These are phyloP conservation scores for Lytechinus pictus DNA, from an alignment of 35 echinoderm and acorn worm species.

Conservation along the genomic window DNA sequence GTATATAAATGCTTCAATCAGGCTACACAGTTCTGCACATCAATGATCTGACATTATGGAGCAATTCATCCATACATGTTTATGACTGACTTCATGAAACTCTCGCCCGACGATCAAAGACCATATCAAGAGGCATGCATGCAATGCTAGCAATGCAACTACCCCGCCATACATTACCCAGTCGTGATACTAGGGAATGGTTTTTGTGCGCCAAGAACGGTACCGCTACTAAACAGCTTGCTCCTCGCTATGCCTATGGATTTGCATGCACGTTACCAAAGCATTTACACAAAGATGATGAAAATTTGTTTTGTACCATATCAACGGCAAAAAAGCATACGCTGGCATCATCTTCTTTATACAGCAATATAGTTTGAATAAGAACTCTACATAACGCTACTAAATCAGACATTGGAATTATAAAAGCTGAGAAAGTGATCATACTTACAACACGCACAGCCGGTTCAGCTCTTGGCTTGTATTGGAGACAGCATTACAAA, in stretches of 20 bases:
- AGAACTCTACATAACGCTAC: neutral
- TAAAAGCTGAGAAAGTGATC: neutral
- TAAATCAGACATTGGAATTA: neutral
- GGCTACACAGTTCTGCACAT: neutral
- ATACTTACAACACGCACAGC: neutral
- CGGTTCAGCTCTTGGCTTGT: constrained; percentile 8
- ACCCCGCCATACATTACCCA: neutral
- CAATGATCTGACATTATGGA: neutral
- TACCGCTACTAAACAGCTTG: neutral
- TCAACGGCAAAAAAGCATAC: neutral
- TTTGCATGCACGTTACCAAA: constrained; percentile 8
- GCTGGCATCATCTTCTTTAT: neutral
- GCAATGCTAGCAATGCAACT: neutral
- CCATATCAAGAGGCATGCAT: neutral
- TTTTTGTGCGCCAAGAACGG: neutral
- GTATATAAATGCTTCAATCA: neutral
- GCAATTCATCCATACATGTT: neutral
- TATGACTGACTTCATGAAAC: neutral
- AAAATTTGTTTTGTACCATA: neutral
- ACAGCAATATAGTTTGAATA: neutral
- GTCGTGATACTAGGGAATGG: neutral
- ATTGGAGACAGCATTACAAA: neutral
- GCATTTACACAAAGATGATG: neutral
- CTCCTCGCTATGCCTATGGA: neutral
- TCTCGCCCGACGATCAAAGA: neutral